These are phyloP conservation scores for Bergia puertoricense DNA, from an alignment of 92 coral and sea anemone species.

Conservation along the genomic window DNA sequence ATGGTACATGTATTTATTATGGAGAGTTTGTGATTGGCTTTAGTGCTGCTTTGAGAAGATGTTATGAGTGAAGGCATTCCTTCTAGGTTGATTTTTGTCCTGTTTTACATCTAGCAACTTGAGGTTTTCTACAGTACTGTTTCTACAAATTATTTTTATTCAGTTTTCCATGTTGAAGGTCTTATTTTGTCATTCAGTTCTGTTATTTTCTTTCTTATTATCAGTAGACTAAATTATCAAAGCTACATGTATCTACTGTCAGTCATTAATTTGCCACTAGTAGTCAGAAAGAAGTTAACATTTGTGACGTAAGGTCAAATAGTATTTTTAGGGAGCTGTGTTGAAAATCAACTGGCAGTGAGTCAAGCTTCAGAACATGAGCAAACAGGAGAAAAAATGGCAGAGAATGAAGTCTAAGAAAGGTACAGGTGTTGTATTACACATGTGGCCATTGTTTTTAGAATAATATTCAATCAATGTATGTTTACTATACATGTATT, in stretches of 20 bases:
- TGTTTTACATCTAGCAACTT: too few relatives aligned
- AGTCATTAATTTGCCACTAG: too few relatives aligned
- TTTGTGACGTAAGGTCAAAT: background rate
- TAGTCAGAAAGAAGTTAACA: background rate
- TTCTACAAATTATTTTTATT: too few relatives aligned
- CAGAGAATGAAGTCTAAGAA: background rate
- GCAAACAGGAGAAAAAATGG: constrained; percentile 22
- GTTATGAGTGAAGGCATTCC: background rate
- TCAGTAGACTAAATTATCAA: background rate
- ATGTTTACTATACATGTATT: background rate
- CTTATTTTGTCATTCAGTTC: background rate
- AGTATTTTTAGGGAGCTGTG: background rate
- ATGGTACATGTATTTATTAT: too few relatives aligned
- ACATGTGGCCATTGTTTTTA: background rate
- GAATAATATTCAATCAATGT: background rate
- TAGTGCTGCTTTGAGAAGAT: background rate
- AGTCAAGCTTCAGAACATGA: background rate
- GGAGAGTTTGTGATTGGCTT: background rate
- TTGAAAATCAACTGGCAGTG: background rate
- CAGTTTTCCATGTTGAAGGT: background rate
- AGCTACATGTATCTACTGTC: background rate
- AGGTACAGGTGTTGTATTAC: background rate
- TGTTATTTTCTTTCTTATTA: background rate
- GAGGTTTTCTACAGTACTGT: background rate
- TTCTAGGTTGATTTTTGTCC: background rate